Conservation (phyloP, 2,113 vertebrate species). For the Oryzias woworae region DNA sequence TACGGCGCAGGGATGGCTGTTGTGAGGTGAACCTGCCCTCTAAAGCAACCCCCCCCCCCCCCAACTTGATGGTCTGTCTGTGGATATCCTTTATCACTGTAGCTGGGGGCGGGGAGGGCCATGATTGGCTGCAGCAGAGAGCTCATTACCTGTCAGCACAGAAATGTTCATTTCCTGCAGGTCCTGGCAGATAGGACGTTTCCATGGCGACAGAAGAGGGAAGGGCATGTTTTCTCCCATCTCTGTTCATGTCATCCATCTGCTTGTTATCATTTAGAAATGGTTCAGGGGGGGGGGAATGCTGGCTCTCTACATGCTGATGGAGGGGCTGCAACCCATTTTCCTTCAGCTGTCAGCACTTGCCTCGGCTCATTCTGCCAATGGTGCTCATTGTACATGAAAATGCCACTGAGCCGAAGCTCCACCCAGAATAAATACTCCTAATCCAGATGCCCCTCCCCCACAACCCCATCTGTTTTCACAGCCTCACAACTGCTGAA, state of each 20-base stretch:
- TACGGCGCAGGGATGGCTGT: no score
- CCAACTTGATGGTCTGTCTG: conserved; percentile 1
- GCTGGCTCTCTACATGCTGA: conserved; percentile 27
- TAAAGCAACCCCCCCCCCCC: neutral
- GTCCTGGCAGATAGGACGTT: neutral
- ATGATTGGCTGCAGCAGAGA: conserved; percentile 39
- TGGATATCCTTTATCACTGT: conserved; percentile 8
- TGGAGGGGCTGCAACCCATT: conserved; percentile 14
- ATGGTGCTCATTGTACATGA: no score
- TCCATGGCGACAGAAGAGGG: neutral
- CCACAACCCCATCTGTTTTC: neutral
- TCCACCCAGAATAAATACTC: neutral
- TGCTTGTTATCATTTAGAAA: conserved; percentile 29
- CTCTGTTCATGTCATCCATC: neutral
- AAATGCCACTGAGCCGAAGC: neutral
- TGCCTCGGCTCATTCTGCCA: conserved; percentile 1
- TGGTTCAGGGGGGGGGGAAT: neutral
- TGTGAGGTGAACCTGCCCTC: no score
- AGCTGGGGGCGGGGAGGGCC: conserved; percentile 11
- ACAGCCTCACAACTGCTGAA: neutral
- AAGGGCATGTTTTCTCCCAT: no score
- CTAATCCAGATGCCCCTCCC: no score
- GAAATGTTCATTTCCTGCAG: neutral
- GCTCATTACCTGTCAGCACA: neutral
- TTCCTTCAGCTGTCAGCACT: conserved; percentile 44